Evolutionary conservation across 2,113 vertebrate genomes (phyloP), one percentile per base, ranked within the genome.

Genomic region (Gasterosteus nipponicus): DNA sequence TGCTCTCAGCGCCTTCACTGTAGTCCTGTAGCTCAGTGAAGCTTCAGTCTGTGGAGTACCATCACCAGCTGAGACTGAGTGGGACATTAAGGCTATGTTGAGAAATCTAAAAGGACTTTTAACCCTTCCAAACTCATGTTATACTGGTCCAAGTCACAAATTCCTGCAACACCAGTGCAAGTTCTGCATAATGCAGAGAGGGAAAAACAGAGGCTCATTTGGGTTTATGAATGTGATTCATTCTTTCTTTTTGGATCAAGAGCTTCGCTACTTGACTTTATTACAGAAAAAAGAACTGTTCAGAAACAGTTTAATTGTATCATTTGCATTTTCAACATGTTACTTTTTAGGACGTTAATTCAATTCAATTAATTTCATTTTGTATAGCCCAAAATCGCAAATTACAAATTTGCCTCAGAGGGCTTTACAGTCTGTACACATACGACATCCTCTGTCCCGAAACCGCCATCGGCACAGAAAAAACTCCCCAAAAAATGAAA

Each of bases 61-160:
- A 49, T 63, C 16, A 5, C 22, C 35, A 60, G 46, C 46, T 74
- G 38, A 39, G 39, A 44, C 70, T 22, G 47, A 59, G 47, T 10
- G 10, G 29, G 14, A 80, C 73, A 82, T 72, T 46, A 51, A 72
- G 49, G 29, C 74, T 62, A 16, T 75, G 69, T 85, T 80, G 31
- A 58, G 12, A 69, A 71, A 49, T 71, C 64, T 62, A 74, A 74
- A 56, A 56, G 5, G 75, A 80, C 79, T 63, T 80, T 54, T 73
- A 29, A 80, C 76, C 73, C 54, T 35, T 44, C 58, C 75, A 70
- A 82, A 78, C 69, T 82, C 79, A 63, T 41, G 29, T 75, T 71
- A 41, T 46, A 38, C 60, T 38, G 60, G 15, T 74, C 61, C 33
- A 16, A 10, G 29, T 41, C 38, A 35, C 35, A 44, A 54, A 85